Evolutionary conservation across 2,113 vertebrate species (phyloP).

Genomic region (Morone saxatilis): DNA sequence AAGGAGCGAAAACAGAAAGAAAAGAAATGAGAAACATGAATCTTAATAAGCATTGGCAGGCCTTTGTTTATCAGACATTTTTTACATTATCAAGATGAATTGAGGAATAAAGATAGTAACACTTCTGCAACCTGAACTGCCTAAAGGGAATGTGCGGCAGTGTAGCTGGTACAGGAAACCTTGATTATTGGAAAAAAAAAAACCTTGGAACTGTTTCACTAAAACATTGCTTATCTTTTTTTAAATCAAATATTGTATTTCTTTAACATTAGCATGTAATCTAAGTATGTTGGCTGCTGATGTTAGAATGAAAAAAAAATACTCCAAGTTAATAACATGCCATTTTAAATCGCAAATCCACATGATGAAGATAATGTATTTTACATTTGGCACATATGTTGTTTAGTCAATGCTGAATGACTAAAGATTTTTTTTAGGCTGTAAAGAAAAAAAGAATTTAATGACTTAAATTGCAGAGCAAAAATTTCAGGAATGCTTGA

Average conservation of each 20-base stretch:
- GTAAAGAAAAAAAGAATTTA: constrained; percentile 13
- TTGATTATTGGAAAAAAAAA: constrained; percentile 1
- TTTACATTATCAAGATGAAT: constrained; percentile 67
- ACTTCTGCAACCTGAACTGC: constrained; percentile 43
- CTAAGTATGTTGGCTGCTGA: constrained; percentile 17
- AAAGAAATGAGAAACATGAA: constrained; percentile 55
- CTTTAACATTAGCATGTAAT: constrained; percentile 34
- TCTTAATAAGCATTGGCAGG: constrained; percentile 61
- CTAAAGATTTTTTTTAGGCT: constrained; percentile 9
- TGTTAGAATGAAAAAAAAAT: constrained; percentile 2
- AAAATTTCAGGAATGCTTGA: constrained; percentile 26
- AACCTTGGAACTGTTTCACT: constrained; percentile 13
- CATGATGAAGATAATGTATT: constrained; percentile 22
- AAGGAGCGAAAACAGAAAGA: constrained; percentile 40
- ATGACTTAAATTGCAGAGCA: constrained; percentile 39
- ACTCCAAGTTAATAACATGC: constrained; percentile 17
- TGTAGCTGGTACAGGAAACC: constrained; percentile 19
- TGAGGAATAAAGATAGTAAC: constrained; percentile 59
- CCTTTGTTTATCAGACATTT: constrained; percentile 61
- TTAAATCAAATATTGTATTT: constrained; percentile 40
- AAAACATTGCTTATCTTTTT: constrained; percentile 25
- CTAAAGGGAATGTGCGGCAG: constrained; percentile 51
- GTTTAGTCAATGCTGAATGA: constrained; percentile 33
- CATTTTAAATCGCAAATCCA: constrained; percentile 20
- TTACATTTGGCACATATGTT: constrained; percentile 36